Conservation (phyloP, 1,140 invertebrate genomes). For the Propsilocerus akamusi region DNA sequence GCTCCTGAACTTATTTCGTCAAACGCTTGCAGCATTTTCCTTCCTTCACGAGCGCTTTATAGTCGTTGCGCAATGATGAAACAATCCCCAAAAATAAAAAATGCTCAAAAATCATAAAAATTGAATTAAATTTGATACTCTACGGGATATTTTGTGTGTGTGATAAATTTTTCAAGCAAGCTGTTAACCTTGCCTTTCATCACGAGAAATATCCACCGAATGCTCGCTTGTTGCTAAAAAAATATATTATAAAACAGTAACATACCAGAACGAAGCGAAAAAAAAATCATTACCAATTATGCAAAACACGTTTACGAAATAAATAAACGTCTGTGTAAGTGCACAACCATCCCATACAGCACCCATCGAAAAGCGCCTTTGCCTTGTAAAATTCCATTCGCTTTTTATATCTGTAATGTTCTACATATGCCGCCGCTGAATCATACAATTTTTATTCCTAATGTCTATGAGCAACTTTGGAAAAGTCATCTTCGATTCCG, state of each 20-base stretch:
- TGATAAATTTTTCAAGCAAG: background rate
- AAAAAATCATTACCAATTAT: constrained; percentile 3
- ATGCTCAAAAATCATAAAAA: too few relatives aligned
- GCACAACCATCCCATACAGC: background rate
- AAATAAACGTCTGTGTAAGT: constrained; percentile 1
- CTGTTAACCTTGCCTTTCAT: constrained; percentile 2
- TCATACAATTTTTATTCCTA: too few relatives aligned
- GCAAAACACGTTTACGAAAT: constrained; percentile 2
- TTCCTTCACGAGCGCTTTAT: too few relatives aligned
- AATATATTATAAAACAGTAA: background rate
- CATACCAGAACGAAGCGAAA: background rate
- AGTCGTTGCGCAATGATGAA: too few relatives aligned
- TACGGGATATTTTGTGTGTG: background rate
- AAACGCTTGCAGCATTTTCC: too few relatives aligned
- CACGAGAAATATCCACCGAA: background rate
- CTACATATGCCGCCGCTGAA: too few relatives aligned
- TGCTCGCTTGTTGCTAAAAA: too few relatives aligned
- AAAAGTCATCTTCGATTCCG: background rate
- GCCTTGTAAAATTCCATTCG: background rate
- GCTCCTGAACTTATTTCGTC: too few relatives aligned
- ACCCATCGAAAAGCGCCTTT: background rate
- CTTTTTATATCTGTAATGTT: too few relatives aligned
- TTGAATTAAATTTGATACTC: background rate
- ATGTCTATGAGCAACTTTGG: too few relatives aligned
- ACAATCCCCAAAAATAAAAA: too few relatives aligned